phyloP scores from a whole-genome alignment of 2,113 vertebrate species.

The Agapornis roseicollis region DNA sequence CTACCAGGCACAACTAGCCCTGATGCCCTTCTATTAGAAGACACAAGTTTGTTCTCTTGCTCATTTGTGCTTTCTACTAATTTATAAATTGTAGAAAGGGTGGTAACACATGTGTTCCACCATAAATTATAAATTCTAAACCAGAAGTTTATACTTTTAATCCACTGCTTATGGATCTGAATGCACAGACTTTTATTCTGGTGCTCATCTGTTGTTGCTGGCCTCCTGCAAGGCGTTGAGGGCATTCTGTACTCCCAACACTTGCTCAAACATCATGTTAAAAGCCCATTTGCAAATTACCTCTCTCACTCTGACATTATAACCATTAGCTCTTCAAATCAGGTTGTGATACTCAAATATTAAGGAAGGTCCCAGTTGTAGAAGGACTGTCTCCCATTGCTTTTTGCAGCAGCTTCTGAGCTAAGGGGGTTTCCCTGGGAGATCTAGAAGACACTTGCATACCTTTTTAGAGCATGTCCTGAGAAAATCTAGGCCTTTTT shows the following conservation, averaged over 20 bases:
- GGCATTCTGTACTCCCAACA: neutral
- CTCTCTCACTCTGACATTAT: neutral
- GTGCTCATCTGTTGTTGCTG: neutral
- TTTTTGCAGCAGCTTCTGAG: neutral
- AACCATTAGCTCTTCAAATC: neutral
- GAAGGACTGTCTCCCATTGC: fast-evolving
- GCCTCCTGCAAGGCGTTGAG: neutral
- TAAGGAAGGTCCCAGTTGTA: neutral
- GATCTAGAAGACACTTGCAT: neutral
- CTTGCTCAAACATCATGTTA: neutral
- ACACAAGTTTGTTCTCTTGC: neutral
- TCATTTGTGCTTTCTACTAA: neutral
- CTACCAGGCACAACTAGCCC: neutral
- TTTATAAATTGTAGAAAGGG: neutral
- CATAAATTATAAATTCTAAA: neutral
- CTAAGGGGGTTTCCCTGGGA: neutral
- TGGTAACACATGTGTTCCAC: neutral
- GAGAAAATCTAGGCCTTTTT: neutral
- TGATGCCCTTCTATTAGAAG: neutral
- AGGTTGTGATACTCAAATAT: neutral
- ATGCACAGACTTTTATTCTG: neutral
- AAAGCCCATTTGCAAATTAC: neutral
- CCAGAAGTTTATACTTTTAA: neutral
- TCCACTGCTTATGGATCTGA: neutral
- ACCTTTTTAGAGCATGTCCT: neutral